Conservation (phyloP, 37 sponge, comb jelly and placozoan genomes). For the Haliclona indistincta region DNA sequence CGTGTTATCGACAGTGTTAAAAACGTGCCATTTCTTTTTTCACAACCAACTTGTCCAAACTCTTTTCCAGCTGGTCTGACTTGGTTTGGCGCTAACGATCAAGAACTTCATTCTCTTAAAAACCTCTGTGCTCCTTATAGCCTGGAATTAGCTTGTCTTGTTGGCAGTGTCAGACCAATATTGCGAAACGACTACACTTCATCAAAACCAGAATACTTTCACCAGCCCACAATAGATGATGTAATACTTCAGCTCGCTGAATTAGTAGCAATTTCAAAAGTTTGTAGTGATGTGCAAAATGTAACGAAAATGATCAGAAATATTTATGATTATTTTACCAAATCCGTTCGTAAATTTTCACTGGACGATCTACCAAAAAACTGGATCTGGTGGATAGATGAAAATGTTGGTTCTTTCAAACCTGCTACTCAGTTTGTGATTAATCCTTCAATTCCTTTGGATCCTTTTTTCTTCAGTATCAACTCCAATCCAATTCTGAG, state of each 20-base stretch:
- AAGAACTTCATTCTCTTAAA: too few species aligned
- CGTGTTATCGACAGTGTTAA: too few species aligned
- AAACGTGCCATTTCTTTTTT: constrained; percentile 33
- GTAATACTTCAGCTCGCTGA: background rate
- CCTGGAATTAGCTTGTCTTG: background rate
- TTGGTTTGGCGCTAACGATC: constrained; percentile 45
- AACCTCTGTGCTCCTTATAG: background rate
- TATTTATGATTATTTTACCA: constrained; percentile 8
- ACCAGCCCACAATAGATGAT: background rate
- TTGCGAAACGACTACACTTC: background rate
- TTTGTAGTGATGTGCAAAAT: background rate
- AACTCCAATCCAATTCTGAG: too few species aligned
- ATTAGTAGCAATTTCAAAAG: background rate
- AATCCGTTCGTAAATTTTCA: background rate
- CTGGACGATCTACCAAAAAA: background rate
- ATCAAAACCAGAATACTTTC: background rate
- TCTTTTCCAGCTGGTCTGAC: constrained; percentile 5
- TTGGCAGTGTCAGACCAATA: constrained; percentile 16
- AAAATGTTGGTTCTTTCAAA: too few species aligned
- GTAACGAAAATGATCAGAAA: background rate
- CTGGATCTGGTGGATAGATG: constrained; percentile 36
- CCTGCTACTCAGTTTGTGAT: too few species aligned
- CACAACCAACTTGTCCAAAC: constrained; percentile 3
- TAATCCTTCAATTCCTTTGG: too few species aligned
- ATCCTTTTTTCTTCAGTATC: background rate